Base-by-base conservation (phyloP, 2,888 invertebrate species). In the Xanthorhoe designata region DNA sequence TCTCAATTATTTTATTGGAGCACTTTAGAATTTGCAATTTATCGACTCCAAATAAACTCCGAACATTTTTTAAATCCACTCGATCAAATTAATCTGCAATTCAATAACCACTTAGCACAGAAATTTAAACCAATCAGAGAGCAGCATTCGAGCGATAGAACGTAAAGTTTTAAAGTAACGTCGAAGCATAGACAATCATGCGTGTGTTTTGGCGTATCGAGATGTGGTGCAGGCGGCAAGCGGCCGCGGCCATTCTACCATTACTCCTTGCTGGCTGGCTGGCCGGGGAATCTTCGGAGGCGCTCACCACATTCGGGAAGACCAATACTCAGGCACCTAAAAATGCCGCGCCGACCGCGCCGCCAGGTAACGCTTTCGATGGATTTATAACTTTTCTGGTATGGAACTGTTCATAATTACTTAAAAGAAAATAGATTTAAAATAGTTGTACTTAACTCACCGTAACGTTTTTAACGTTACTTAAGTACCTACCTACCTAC, bases 241-340 rank as follows among this genome's bases (percentile, higher is more conserved):
- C 85, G n/a, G 85, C 86, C 29, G 86, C 89, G 51, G 89, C 85
- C 70, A 86, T 92, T 29, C 80, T 93, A 78, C 84, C 88, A 47
- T 68, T 93, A 38, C 78, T 93, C 45, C 80, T 94, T 35, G 80
- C 82, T 38, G 87, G 88, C 0, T 94, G 91, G 89, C 81, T 91
- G 60, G 89, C 90, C 0, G 91, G 94, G 0, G 88, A 92, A 53
- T 89, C 91, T 8, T 94, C 95, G 0, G 94, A 95, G 76, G 96
- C 96, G 0, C 87, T 96, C 66, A 96, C 96, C 0, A 95, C 96
- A 17, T 96, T 96, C 75, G 96, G 96, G 50, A 96, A 96, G 86
- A 95, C 94, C 66, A 95, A 94, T 78, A 94, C 95, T 13, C 94
- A 93, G 75, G 91, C 94, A 38, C 94, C 95, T 9, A 94, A 94